phyloP scores from a whole-genome alignment of 2,888 invertebrate species.

The Buathra laborator region DNA sequence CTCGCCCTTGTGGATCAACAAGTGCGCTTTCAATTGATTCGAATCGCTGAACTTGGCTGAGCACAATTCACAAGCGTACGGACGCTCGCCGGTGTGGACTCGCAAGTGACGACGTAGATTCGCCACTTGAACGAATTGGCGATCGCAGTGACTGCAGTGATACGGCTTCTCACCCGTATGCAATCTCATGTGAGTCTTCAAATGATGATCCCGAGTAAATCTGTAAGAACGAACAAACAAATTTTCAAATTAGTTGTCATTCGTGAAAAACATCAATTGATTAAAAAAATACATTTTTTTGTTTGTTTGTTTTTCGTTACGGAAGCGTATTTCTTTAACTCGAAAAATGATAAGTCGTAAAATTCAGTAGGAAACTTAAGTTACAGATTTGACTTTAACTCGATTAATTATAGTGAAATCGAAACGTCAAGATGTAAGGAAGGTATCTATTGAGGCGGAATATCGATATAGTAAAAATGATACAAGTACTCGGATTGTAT shows the following conservation, averaged over 20 bases:
- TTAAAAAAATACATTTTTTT: background rate
- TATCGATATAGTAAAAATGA: too few relatives aligned
- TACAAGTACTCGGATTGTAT: too few relatives aligned
- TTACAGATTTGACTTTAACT: too few relatives aligned
- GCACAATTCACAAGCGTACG: conserved; percentile 95
- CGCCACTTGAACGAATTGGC: conserved; percentile 97
- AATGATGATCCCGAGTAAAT: conserved; percentile 96
- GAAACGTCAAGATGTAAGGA: too few relatives aligned
- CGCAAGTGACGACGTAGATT: conserved; percentile 95
- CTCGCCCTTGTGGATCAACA: conserved; percentile 95
- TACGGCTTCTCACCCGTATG: conserved; percentile 98
- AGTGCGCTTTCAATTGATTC: conserved; percentile 96
- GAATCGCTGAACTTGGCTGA: conserved; percentile 95
- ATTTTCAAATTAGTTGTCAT: too few relatives aligned
- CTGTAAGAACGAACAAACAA: conserved; percentile 70
- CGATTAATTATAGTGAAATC: too few relatives aligned
- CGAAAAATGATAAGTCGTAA: too few relatives aligned
- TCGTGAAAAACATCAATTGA: too few relatives aligned
- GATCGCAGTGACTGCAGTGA: conserved; percentile 95
- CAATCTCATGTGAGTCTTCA: conserved; percentile 96
- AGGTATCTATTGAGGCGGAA: too few relatives aligned
- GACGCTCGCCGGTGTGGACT: conserved; percentile 96
- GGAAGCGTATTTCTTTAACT: too few relatives aligned
- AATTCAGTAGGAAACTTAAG: too few relatives aligned
- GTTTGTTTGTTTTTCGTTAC: too few relatives aligned